A percentile compares a stretch with the other conserved stretches of the same genome.
Conservation (phyloP, 2,888 invertebrate species). For the Oxystoma pomonae region DNA sequence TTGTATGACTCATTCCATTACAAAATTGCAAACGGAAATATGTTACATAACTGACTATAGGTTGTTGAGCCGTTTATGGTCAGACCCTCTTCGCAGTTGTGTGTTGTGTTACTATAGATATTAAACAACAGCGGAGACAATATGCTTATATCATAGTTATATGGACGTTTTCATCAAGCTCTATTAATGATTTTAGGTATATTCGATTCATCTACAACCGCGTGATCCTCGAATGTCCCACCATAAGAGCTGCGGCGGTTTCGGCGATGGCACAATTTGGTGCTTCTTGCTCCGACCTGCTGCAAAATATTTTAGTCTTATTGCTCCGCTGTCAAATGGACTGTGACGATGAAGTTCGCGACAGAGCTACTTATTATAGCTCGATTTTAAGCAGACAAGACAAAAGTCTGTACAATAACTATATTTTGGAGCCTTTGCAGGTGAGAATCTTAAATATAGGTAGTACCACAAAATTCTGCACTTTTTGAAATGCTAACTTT, state of each 20-base stretch:
- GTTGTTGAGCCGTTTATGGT: no score
- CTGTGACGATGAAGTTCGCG: conserved; percentile 97
- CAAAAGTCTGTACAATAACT: conserved; percentile 67
- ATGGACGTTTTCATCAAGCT: no score
- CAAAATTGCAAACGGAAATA: no score
- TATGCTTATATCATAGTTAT: no score
- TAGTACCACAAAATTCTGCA: no score
- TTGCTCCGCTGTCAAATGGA: conserved; percentile 89
- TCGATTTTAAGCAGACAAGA: conserved; percentile 73
- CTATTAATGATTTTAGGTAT: conserved; percentile 56
- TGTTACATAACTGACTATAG: no score
- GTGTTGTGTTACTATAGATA: no score
- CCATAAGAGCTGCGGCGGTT: conserved; percentile 95
- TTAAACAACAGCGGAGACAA: no score
- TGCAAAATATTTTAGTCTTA: conserved; percentile 79
- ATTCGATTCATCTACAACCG: conserved; percentile 84
- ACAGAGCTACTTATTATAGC: conserved; percentile 95
- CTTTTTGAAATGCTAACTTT: no score
- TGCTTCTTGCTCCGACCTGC: conserved; percentile 84
- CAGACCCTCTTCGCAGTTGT: no score
- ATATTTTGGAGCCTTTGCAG: conserved; percentile 69
- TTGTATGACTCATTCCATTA: no score
- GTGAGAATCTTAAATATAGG: conserved; percentile 34
- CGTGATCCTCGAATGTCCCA: conserved; percentile 94
- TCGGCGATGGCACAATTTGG: conserved; percentile 98